phyloP scores from a whole-genome alignment of 1,140 invertebrate genomes.

The Cotesia chilonis region DNA sequence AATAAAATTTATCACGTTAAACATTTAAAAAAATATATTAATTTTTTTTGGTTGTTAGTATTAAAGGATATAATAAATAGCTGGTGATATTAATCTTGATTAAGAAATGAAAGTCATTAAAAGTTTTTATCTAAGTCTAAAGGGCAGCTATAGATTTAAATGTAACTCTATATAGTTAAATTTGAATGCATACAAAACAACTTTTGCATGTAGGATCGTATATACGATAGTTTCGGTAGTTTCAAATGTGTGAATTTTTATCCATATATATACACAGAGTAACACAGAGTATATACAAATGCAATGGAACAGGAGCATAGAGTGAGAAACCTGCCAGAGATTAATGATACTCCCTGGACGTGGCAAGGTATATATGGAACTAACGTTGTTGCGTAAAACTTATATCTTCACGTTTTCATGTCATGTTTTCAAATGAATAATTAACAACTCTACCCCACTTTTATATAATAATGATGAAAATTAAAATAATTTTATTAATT shows the following conservation, averaged over 20 bases:
- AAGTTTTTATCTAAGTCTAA: conserved; percentile 22
- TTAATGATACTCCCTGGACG: conserved; percentile 51
- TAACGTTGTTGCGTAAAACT: conserved; percentile 45
- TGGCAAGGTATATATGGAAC: conserved; percentile 41
- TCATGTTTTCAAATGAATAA: conserved; percentile 51
- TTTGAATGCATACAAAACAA: not conserved
- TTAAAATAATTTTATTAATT: conserved; percentile 29
- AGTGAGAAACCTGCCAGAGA: conserved; percentile 48
- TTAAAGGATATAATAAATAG: not conserved
- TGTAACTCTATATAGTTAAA: conserved; percentile 10
- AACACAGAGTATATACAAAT: conserved; percentile 5
- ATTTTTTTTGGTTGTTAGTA: no score
- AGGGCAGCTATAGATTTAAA: conserved; percentile 12
- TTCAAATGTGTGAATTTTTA: not conserved
- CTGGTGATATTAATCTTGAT: conserved; percentile 19
- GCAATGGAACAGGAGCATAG: conserved; percentile 8
- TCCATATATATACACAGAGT: not conserved
- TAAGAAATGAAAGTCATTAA: conserved; percentile 31
- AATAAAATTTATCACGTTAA: no score
- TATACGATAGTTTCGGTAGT: not conserved
- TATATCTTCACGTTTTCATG: conserved; percentile 47
- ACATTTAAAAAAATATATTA: no score
- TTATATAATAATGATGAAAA: conserved; percentile 44
- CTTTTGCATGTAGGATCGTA: conserved; percentile 16
- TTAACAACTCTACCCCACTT: conserved; percentile 48